Conservation (phyloP, 2,113 vertebrate species). For the Phalacrocorax aristotelis region DNA sequence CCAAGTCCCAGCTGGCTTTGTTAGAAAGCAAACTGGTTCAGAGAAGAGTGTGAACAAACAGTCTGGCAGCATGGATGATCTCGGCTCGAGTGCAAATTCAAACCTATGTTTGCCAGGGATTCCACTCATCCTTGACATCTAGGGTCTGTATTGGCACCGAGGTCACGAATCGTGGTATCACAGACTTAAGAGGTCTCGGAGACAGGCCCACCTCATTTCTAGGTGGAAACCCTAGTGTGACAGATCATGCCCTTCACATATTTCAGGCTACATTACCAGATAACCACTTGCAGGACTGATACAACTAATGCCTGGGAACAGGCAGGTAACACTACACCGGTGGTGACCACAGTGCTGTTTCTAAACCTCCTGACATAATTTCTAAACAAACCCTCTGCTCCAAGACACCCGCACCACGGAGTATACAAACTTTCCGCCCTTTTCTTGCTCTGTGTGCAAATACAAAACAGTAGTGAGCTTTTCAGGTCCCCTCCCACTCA, state of each 20-base stretch:
- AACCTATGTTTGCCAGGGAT: not conserved
- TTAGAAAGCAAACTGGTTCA: not conserved
- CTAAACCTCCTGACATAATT: not conserved
- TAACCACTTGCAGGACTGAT: not conserved
- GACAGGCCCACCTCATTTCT: not conserved
- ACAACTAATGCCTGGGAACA: not conserved
- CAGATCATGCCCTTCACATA: not conserved
- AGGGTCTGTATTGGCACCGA: not conserved
- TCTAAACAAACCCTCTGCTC: not conserved
- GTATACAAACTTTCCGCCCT: not conserved
- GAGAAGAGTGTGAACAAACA: not conserved
- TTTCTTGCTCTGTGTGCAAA: not conserved
- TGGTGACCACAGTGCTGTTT: not conserved
- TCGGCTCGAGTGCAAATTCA: not conserved
- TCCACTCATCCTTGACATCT: not conserved
- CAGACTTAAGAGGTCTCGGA: not conserved
- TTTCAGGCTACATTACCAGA: not conserved
- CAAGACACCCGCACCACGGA: not conserved
- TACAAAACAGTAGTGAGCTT: not conserved
- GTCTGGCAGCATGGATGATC: not conserved
- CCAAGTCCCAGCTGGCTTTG: not conserved
- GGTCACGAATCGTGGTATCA: not conserved
- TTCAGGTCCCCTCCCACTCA: not conserved
- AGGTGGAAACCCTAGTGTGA: not conserved
- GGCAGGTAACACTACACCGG: not conserved